Base-by-base conservation (phyloP, 2,797 vertebrate species). In the Smutsia temminckii region DNA sequence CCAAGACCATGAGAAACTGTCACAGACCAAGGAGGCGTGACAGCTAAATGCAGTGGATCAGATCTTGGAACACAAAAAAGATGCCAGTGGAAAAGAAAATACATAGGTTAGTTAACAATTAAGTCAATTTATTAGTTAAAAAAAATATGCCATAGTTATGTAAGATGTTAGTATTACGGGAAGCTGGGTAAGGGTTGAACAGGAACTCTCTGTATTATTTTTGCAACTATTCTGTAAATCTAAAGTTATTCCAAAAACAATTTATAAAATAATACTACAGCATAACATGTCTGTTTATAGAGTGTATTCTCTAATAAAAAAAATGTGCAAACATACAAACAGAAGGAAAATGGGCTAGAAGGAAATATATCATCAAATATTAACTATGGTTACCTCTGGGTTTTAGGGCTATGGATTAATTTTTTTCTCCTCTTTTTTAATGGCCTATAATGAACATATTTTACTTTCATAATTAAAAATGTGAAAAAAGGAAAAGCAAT, bases 401-500 rank as follows among this genome's bases (percentile, higher is more conserved):
- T 59, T 77, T 87, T 87, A 64, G 11, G 18, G 6, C 81, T 78
- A 72, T 66, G 13, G 13, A 57, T 95, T 91, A 84, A 46, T 53
- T 94, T 94, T 95, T 96, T 85, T 32, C 84, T 11, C 32, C 6
- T 10, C 90, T 94, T 89, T 96, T 95, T 89, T 14, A 95, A 59
- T 96, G 93, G 66, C 74, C 37, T 74, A 86, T 85, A 84, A 91
- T 93, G 34, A 94, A n/a, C 72, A 96, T 80, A 93, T 91, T 97
- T 95, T 79, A 91, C 88, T 95, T 92, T 97, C 34, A 86, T 91
- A 95, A 93, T 90, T 92, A 94, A 96, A 97, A 96, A 93, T 91
- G 72, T 95, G 68, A 85, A 92, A 87, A 93, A 83, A 80, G 21
- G 53, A 92, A 97, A 97, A 84, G 83, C 53, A 85, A 81, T 80